phyloP scores from a whole-genome alignment of 64 coral and sea anemone species.

The Stylophora pistillata region DNA sequence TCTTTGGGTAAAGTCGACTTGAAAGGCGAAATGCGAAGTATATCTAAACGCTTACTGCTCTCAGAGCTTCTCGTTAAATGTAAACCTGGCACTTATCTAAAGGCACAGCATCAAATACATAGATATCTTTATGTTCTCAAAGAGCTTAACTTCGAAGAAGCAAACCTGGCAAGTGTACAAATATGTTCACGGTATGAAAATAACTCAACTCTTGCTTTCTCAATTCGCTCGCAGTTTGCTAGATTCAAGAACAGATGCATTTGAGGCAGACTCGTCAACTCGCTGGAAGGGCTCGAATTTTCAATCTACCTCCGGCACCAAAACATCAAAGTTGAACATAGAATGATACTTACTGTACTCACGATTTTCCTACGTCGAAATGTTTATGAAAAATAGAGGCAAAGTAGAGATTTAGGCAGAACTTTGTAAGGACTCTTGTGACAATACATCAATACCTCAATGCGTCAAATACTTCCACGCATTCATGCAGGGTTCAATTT shows the following conservation, averaged over 20 bases:
- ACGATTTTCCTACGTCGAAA: not conserved
- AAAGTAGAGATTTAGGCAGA: not conserved
- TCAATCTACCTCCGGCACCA: no score
- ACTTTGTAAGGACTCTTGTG: not conserved
- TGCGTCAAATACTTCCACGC: not conserved
- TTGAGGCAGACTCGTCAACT: no score
- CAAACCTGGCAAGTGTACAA: not conserved
- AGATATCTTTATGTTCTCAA: not conserved
- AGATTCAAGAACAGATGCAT: no score
- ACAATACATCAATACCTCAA: not conserved
- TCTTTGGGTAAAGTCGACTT: no score
- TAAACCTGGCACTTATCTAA: no score
- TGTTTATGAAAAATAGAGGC: not conserved
- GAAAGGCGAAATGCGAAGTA: no score
- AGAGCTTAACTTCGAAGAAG: not conserved
- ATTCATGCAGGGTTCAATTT: not conserved
- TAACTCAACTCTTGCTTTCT: not conserved
- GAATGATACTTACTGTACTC: not conserved
- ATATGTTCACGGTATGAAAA: not conserved
- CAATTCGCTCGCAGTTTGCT: no score
- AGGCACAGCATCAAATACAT: no score
- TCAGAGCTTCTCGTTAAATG: no score
- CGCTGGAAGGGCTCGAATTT: no score
- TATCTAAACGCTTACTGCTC: no score
- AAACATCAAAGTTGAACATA: not conserved